Evolutionary conservation across 2,888 invertebrate species (phyloP).

Genomic region (Phalera bucephala): DNA sequence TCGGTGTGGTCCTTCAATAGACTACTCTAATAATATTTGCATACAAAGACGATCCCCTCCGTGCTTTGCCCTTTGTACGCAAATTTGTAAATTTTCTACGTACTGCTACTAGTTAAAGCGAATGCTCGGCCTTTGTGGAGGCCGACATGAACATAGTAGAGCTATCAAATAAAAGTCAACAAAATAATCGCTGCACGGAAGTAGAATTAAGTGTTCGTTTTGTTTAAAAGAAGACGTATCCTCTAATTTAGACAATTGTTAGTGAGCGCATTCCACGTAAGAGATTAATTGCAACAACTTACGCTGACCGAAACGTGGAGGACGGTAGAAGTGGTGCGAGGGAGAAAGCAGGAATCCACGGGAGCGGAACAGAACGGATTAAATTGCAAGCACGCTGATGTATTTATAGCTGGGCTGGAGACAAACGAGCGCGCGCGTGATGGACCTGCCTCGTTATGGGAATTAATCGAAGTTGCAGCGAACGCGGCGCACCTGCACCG

Average conservation of each 20-base stretch:
- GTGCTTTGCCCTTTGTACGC: constrained; percentile 63
- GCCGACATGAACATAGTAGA: constrained; percentile 15
- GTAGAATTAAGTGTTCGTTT: constrained; percentile 24
- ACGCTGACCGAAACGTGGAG: constrained; percentile 56
- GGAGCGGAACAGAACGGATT: constrained; percentile 75
- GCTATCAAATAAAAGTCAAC: constrained; percentile 21
- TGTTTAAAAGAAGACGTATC: constrained; percentile 40
- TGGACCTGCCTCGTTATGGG: constrained; percentile 82
- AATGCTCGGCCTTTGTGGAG: constrained; percentile 14
- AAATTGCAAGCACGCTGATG: constrained; percentile 82
- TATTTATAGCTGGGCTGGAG: constrained; percentile 80
- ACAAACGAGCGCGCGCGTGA: constrained; percentile 80
- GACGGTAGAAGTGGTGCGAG: constrained; percentile 38
- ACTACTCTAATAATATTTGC: constrained; percentile 69
- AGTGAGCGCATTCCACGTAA: constrained; percentile 45
- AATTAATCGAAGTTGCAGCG: constrained; percentile 80
- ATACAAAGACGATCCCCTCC: constrained; percentile 65
- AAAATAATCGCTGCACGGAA: constrained; percentile 5
- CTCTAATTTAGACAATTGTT: constrained; percentile 53
- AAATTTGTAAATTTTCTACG: constrained; percentile 63
- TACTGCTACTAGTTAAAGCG: constrained; percentile 43
- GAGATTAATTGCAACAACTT: constrained; percentile 69
- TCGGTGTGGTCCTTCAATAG: constrained; percentile 65
- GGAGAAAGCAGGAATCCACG: constrained; percentile 54
- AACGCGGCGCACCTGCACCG: constrained; percentile 72